Conservation (phyloP, 2,113 vertebrate species). For the Datnioides undecimradiatus region DNA sequence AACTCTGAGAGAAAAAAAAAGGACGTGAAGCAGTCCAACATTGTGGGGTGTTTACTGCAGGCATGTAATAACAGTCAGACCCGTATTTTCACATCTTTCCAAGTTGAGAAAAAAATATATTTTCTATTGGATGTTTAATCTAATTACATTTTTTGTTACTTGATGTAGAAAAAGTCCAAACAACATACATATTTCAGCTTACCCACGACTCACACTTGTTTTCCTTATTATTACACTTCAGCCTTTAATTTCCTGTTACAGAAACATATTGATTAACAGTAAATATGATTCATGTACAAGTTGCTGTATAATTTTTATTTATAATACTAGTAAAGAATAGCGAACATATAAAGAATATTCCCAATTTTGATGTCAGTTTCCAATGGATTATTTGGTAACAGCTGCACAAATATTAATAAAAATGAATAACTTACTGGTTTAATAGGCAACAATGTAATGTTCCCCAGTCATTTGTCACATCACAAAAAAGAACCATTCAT, state of each 20-base stretch:
- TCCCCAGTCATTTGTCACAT: not conserved
- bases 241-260: not conserved
- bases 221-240: constrained; percentile 13
- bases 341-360: not conserved
- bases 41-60: constrained; percentile 2
- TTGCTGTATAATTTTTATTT: not conserved
- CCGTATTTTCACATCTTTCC: not conserved
- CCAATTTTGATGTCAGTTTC: not conserved
- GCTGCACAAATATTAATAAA: constrained; percentile 1
- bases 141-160: not conserved
- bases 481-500: not conserved
- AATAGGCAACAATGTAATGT: not conserved
- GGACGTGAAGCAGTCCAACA: not conserved
- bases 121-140: not conserved
- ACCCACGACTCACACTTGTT: not conserved
- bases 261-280: not conserved
- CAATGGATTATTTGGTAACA: constrained; percentile 17
- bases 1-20: constrained; percentile 7
- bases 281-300: not conserved
- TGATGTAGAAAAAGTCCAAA: constrained; percentile 7
- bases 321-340: not conserved
- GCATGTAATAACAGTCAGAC: constrained; percentile 7
- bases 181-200: constrained; percentile 7
- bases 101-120: not conserved
- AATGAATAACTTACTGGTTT: constrained; percentile 23